Evolutionary conservation across 2,797 vertebrate genomes (phyloP), one percentile per base, ranked within the genome.

Genomic region (Platalea minor): DNA sequence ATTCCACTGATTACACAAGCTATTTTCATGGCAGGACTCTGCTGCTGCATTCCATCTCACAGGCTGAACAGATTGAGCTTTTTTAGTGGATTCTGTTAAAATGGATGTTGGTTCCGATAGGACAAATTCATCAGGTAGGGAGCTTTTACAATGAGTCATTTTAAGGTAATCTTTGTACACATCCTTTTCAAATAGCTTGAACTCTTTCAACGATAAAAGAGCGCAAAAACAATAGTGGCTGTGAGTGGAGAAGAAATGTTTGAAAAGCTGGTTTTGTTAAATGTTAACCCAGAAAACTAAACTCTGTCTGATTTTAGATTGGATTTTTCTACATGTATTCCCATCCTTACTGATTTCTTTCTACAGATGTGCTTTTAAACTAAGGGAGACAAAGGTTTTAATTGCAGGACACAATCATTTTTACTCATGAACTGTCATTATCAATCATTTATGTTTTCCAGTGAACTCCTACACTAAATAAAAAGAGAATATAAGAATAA

Each of bases 1-100:
- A 98, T 97, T 97, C 97, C 87, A 76, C 97, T 97, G 97, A 98
- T 98, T 97, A 97, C 95, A 92, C 87, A 94, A 96, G 97, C 97
- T 98, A 97, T 98, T 98, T 98, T 98, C 96, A 98, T 97, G 98
- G 97, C 91, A 91, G 60, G 72, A 96, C 93, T 96, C 91, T 91
- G 91, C 88, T 90, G 91, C 89, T 97, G 95, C 93, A 95, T 97
- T 97, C 95, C 97, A 96, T 89, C 91, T 94, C 77, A 68, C 45
- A 88, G 31, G 65, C 88, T 80, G 92, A 96, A 96, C 53, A 96
- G 95, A 97, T 93, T 93, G 93, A 95, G 96, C 91, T 94, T 98
- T 97, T 98, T 98, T 96, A 97, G 97, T 96, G 93, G 94, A 96
- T 97, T 96, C 93, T 95, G 93, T 95, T 95, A 95, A 97, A 97